A percentile compares a stretch with the other conserved stretches of the same genome.
These are phyloP conservation scores for Tribolium castaneum DNA, from an alignment of 1,140 invertebrate species.

Conservation along the genomic window DNA sequence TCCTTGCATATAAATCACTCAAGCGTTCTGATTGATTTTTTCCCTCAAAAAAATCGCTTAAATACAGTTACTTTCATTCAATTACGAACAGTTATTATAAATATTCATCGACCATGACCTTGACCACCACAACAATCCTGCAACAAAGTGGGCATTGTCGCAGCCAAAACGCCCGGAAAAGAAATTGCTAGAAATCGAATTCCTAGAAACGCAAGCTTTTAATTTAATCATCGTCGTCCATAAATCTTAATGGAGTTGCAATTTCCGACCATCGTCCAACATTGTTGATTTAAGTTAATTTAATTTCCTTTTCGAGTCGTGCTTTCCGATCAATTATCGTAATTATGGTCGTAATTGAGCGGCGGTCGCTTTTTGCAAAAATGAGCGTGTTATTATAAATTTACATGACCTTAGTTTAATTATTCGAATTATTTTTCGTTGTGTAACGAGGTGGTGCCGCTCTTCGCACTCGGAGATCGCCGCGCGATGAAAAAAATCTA, in stretches of 20 bases:
- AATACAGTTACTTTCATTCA: neutral
- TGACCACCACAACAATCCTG: neutral
- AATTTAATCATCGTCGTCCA: constrained; percentile 4
- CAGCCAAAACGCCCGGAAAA: neutral
- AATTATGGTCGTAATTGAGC: constrained; percentile 12
- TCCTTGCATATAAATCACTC: neutral
- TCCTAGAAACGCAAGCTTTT: constrained; percentile 2
- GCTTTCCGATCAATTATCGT: constrained; percentile 17
- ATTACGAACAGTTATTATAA: neutral
- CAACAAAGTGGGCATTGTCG: neutral
- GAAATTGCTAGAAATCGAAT: neutral
- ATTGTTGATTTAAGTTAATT: constrained; percentile 22
- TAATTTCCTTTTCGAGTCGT: constrained; percentile 4
- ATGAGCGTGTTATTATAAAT: constrained; percentile 1
- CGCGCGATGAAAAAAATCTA: neutral
- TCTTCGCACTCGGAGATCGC: neutral
- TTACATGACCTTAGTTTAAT: constrained; percentile 17
- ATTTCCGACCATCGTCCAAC: constrained; percentile 12
- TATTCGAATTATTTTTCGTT: constrained; percentile 3
- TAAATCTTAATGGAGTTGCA: constrained; percentile 28
- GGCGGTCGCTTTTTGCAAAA: neutral
- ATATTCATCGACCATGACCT: neutral
- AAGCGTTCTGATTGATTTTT: neutral
- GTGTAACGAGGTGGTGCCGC: neutral
- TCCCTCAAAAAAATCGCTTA: neutral